Conservation (phyloP, 2,113 vertebrate genomes). For the Enhydra lutris region DNA sequence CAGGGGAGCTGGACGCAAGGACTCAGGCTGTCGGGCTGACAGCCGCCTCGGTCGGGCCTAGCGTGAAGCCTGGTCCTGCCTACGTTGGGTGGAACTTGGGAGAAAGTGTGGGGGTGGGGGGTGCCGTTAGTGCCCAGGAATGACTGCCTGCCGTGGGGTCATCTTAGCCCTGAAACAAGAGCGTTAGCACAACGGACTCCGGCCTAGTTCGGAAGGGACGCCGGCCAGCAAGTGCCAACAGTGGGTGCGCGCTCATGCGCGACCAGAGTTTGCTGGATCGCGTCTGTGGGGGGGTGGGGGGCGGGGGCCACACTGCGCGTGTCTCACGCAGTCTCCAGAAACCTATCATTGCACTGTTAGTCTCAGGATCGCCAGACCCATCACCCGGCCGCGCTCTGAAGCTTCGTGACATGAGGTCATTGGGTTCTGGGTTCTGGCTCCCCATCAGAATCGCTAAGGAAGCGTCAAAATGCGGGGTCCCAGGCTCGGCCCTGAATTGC, state of each 20-base stretch:
- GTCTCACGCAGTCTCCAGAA: not conserved
- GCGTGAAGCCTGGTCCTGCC: fast-evolving
- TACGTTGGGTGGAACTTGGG: not conserved
- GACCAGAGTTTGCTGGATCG: no score
- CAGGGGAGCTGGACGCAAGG: fast-evolving
- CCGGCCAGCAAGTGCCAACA: fast-evolving
- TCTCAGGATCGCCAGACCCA: not conserved
- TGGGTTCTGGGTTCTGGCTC: no score
- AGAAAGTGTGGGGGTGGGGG: not conserved
- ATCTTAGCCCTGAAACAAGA: not conserved
- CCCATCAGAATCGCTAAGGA: not conserved
- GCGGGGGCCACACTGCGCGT: fast-evolving
- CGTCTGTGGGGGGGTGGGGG: fast-evolving
- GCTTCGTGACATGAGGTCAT: fast-evolving
- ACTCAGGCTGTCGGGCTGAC: fast-evolving
- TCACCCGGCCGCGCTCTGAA: fast-evolving
- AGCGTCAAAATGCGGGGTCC: not conserved
- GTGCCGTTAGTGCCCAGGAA: not conserved
- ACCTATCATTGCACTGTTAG: no score
- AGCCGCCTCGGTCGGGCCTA: not conserved
- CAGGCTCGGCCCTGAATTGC: fast-evolving
- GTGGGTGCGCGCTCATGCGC: fast-evolving
- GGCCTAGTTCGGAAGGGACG: not conserved
- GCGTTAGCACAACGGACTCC: fast-evolving
- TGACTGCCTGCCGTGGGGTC: not conserved